Evolutionary conservation across 2,113 vertebrate species (phyloP).

Genomic region (Peromyscus californicus): DNA sequence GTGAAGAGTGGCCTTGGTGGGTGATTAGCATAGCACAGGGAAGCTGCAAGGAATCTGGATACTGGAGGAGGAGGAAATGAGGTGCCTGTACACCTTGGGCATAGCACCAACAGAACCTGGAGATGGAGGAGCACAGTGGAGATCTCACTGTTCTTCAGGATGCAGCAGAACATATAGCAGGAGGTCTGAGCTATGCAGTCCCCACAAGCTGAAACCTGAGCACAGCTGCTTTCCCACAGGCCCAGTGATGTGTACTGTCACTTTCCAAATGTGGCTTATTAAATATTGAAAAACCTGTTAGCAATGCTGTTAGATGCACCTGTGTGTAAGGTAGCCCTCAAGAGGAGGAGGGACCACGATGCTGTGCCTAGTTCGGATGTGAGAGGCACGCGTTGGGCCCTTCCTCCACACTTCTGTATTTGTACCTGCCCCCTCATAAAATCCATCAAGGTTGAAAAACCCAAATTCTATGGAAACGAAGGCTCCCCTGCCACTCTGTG

Average conservation of each 20-base stretch:
- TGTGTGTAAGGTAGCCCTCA: background rate
- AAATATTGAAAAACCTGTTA: background rate
- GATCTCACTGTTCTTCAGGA: background rate
- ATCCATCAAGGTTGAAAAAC: background rate
- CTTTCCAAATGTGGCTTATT: background rate
- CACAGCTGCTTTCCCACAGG: background rate
- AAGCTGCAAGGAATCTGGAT: background rate
- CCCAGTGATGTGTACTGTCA: background rate
- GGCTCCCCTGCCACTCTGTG: background rate
- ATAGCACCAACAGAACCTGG: background rate
- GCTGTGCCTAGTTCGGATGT: too few species aligned
- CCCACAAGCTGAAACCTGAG: background rate
- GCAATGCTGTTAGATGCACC: background rate
- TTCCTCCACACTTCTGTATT: background rate
- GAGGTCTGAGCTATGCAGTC: fast-evolving
- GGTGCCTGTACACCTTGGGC: background rate
- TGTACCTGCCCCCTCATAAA: background rate
- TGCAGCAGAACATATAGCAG: background rate
- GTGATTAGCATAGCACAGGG: fast-evolving
- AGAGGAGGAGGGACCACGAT: background rate
- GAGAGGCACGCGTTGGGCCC: fast-evolving
- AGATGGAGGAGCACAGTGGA: background rate
- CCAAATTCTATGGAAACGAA: background rate
- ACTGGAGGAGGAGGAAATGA: background rate
- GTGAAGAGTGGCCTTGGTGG: too few species aligned